phyloP scores from a whole-genome alignment of 2,797 vertebrate species.

The Leuciscus waleckii region DNA sequence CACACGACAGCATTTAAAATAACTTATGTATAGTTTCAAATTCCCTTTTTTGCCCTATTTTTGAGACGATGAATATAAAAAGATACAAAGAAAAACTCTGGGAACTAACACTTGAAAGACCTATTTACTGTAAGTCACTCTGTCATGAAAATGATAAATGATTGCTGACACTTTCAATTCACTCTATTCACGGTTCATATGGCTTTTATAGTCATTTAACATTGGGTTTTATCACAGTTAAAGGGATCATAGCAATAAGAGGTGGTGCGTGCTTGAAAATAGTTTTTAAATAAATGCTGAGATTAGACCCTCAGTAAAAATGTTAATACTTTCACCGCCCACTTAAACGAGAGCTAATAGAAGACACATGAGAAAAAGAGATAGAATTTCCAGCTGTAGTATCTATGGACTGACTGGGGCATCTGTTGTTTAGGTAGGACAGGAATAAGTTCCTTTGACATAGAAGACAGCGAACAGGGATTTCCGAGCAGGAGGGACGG shows the following conservation, averaged over 20 bases:
- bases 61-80: slow-evolving; percentile 6
- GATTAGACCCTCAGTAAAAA: slow-evolving; percentile 21
- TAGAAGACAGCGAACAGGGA: slow-evolving; percentile 29
- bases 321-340: slow-evolving; percentile 17
- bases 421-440: slow-evolving; percentile 46
- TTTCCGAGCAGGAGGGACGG: slow-evolving; percentile 31
- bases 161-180: slow-evolving; percentile 31
- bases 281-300: slow-evolving; percentile 12
- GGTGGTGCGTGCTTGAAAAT: slow-evolving; percentile 12
- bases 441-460: slow-evolving; percentile 44
- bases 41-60: not conserved
- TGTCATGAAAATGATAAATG: slow-evolving; percentile 44
- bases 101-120: slow-evolving; percentile 37
- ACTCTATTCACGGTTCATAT: slow-evolving; percentile 5
- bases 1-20: slow-evolving; percentile 22
- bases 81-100: slow-evolving; percentile 11
- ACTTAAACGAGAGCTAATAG: slow-evolving; percentile 9
- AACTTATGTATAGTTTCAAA: not conserved
- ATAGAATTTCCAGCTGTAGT: slow-evolving; percentile 39
- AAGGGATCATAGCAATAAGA: slow-evolving; percentile 3
- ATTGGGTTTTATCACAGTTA: slow-evolving; percentile 17
- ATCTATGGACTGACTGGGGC: slow-evolving; percentile 20
- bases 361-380: slow-evolving; percentile 16
- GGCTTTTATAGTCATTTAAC: slow-evolving; percentile 8
- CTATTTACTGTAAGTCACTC: slow-evolving; percentile 28